phyloP scores from a whole-genome alignment of 64 coral and sea anemone species.

The Dendronephthya gigantea region DNA sequence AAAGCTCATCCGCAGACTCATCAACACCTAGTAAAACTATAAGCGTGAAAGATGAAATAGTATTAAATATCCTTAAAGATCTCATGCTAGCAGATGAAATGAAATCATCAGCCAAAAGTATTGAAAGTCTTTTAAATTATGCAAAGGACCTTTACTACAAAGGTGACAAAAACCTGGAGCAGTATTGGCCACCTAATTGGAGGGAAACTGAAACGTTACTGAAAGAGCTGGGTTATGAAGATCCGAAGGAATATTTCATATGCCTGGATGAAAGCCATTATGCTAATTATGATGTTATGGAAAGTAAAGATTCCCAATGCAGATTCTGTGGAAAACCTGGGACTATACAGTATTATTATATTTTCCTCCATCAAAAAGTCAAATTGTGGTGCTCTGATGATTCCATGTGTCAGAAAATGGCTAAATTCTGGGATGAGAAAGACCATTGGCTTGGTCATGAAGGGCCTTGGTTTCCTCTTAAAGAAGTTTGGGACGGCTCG shows the following conservation, averaged over 20 bases:
- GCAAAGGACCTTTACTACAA: no score
- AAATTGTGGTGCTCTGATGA: conserved; percentile 37
- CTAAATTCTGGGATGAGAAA: conserved; percentile 25
- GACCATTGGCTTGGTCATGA: conserved; percentile 44
- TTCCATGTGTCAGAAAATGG: conserved; percentile 43
- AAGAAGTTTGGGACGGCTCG: conserved; percentile 20
- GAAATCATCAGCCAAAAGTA: no score
- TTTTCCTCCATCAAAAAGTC: conserved; percentile 27
- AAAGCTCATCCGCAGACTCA: no score
- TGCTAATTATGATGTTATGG: conserved; percentile 28
- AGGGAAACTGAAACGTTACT: conserved; percentile 14
- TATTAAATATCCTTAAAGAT: no score
- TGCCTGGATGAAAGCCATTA: conserved; percentile 43
- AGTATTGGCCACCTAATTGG: conserved; percentile 56
- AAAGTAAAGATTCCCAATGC: conserved; percentile 4
- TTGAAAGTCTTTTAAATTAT: no score
- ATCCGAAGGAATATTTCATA: conserved; percentile 37
- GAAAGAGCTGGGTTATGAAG: conserved; percentile 31
- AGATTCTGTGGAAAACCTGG: conserved; percentile 18
- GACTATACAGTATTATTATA: conserved; percentile 37
- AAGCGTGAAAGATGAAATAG: no score
- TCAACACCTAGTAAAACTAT: no score
- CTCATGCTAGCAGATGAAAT: no score
- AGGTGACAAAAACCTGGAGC: no score
- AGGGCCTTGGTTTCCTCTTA: conserved; percentile 22